phyloP scores from a whole-genome alignment of 1,140 invertebrate species.

The Cydia pomonella region DNA sequence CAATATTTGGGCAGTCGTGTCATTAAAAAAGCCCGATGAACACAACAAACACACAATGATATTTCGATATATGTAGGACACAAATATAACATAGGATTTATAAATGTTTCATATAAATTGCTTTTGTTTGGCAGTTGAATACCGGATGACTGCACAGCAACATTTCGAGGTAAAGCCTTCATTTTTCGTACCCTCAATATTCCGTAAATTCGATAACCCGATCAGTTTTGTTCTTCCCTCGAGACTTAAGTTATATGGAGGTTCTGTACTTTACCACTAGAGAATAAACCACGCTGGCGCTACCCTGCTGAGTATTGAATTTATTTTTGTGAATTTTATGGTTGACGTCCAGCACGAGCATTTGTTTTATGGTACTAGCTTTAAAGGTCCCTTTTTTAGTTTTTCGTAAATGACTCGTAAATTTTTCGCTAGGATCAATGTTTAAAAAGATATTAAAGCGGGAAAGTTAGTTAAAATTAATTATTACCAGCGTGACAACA shows the following conservation, averaged over 20 bases:
- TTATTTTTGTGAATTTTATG: conserved; percentile 1
- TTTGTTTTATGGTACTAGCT: neutral
- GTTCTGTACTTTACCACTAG: conserved; percentile 26
- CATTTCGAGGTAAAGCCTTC: conserved; percentile 5
- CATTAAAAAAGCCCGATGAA: no score
- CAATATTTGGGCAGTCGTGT: no score
- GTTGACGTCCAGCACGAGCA: neutral
- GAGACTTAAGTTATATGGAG: conserved; percentile 25
- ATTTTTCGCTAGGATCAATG: no score
- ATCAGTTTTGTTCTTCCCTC: conserved; percentile 30
- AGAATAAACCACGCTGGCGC: conserved; percentile 18
- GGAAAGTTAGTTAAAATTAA: no score
- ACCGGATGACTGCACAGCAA: neutral
- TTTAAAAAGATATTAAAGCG: no score
- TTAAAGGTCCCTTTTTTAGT: no score
- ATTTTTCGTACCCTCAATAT: conserved; percentile 21
- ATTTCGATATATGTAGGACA: no score
- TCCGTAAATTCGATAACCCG: conserved; percentile 19
- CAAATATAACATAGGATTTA: no score
- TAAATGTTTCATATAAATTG: no score
- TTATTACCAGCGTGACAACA: no score
- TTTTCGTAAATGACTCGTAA: no score
- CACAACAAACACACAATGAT: no score
- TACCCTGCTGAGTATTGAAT: conserved; percentile 11
- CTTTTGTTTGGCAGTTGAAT: neutral